A percentile compares a stretch with the other conserved stretches of the same genome.
Evolutionary conservation across 2,113 vertebrate species (phyloP).

Genomic region (Corvus hawaiiensis): DNA sequence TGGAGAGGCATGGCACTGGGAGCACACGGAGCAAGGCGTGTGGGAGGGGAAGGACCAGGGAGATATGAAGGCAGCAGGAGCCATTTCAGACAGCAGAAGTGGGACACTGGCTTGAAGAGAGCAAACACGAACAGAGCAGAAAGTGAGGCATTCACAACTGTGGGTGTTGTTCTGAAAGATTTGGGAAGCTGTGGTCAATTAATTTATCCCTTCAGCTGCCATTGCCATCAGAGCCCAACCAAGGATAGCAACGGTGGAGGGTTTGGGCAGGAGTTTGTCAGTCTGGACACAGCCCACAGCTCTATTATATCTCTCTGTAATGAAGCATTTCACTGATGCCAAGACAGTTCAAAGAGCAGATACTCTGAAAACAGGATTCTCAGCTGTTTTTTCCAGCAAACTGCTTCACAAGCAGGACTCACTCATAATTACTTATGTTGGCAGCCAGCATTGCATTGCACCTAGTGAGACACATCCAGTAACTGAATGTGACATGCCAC

Average conservation of each 20-base stretch:
- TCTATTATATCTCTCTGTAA: background rate
- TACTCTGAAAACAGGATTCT: background rate
- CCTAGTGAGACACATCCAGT: background rate
- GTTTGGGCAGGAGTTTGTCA: background rate
- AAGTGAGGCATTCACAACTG: background rate
- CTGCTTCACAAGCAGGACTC: background rate
- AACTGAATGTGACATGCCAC: conserved; percentile 43
- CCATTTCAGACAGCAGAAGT: background rate
- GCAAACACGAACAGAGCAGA: background rate
- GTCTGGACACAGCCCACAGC: background rate
- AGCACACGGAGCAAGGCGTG: background rate
- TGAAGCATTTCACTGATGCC: background rate
- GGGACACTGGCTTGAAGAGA: background rate
- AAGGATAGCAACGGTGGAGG: background rate
- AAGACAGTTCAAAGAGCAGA: conserved; percentile 20
- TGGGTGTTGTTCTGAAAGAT: background rate
- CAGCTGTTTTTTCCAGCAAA: background rate
- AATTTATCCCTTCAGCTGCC: background rate
- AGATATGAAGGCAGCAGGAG: background rate
- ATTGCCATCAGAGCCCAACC: background rate
- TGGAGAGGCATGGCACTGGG: background rate
- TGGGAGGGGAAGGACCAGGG: background rate
- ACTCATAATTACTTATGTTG: conserved; percentile 14
- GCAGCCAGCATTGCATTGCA: background rate
- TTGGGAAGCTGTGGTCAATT: background rate